Percentiles rank a stretch among this genome's conserved stretches.
These are phyloP conservation scores for Drosophila tripunctata DNA, from an alignment of 2,888 invertebrate genomes.

Conservation along the genomic window DNA sequence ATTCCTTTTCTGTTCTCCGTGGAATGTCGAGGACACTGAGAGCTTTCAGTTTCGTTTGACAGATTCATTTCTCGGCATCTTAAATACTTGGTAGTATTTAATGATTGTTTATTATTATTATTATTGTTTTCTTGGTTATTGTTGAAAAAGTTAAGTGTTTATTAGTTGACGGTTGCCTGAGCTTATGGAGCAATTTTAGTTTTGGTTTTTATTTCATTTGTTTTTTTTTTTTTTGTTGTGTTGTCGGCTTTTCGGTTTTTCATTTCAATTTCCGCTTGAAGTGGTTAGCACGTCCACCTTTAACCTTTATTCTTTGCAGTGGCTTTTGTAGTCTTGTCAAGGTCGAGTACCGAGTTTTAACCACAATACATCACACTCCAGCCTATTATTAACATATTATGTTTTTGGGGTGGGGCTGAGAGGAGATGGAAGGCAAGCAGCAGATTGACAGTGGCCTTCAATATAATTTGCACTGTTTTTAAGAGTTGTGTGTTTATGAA, in stretches of 20 bases:
- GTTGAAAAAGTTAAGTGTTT: constrained; percentile 24
- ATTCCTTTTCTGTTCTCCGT: not conserved
- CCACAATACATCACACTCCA: not conserved
- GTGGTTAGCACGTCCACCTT: constrained; percentile 35
- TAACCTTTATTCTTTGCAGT: constrained; percentile 41
- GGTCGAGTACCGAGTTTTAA: too few species aligned
- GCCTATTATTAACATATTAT: constrained; percentile 1
- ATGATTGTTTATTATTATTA: constrained; percentile 12
- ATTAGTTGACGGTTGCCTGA: constrained; percentile 15
- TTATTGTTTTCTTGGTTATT: not conserved
- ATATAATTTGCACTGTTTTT: not conserved
- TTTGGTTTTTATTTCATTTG: constrained; percentile 8
- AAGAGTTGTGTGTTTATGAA: too few species aligned
- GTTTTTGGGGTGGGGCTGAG: not conserved
- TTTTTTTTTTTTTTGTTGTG: not conserved
- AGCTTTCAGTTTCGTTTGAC: constrained; percentile 8
- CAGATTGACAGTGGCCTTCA: constrained; percentile 51
- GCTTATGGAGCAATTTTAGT: constrained; percentile 23
- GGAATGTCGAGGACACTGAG: constrained; percentile 22
- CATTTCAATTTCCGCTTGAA: constrained; percentile 48
- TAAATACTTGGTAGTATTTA: constrained; percentile 15
- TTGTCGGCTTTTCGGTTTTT: too few species aligned
- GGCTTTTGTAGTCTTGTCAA: constrained; percentile 26
- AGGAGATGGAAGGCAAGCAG: not conserved
- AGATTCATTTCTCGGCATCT: constrained; percentile 9